A percentile compares a stretch with the other conserved stretches of the same genome.
These are phyloP conservation scores for Psittacus erithacus DNA, from an alignment of 2,113 vertebrate genomes.

Conservation along the genomic window DNA sequence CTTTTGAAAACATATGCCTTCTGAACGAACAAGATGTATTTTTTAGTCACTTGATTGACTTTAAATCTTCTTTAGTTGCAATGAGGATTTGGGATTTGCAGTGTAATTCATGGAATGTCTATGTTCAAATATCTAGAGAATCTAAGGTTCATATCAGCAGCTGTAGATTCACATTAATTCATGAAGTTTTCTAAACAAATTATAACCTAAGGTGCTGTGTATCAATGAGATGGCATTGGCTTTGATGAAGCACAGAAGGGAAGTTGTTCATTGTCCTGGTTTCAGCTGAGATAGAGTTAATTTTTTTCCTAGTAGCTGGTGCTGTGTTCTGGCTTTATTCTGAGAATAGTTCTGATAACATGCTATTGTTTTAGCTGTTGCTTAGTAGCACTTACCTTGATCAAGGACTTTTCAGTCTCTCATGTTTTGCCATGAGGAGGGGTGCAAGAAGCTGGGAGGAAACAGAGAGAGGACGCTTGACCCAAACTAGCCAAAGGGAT, in stretches of 20 bases:
- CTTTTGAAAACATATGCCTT: neutral
- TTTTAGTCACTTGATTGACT: neutral
- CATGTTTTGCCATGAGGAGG: neutral
- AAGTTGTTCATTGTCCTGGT: neutral
- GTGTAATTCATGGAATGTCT: neutral
- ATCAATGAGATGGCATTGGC: neutral
- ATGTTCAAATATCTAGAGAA: neutral
- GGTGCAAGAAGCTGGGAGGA: neutral
- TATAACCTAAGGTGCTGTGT: neutral
- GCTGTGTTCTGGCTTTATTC: neutral
- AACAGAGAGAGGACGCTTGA: neutral
- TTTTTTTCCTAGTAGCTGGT: neutral
- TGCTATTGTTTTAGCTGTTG: neutral
- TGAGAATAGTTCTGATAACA: neutral
- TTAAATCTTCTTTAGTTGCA: neutral
- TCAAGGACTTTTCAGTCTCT: neutral
- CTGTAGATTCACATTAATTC: neutral
- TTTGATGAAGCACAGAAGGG: neutral
- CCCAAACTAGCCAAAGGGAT: neutral
- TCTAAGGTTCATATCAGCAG: neutral
- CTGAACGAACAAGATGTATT: neutral
- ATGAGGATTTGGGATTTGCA: neutral
- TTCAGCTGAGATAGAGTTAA: neutral
- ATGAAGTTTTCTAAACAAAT: neutral
- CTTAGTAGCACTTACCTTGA: neutral